Base-by-base conservation (phyloP, 2,888 invertebrate species). In the Ramazzottius varieornatus region DNA sequence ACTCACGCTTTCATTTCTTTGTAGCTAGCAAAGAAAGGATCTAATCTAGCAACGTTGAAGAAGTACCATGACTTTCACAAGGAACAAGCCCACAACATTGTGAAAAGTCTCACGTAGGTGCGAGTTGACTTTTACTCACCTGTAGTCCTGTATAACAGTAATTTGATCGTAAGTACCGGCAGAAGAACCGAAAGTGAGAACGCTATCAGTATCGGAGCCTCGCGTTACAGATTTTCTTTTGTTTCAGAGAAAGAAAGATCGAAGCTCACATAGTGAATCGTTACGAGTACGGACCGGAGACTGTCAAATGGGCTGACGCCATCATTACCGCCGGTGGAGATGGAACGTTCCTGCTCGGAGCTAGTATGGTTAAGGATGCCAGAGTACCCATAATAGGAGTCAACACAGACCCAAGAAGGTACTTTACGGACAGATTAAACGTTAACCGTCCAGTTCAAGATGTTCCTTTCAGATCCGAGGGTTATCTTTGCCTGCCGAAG, bases 361-460 rank as follows among this genome's bases (percentile, higher is more conserved):
- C 96, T 2, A 88, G 86, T 72, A 83, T 84, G 75, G 83, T 93
- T 32, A 78, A 80, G 65, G 81, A 84, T 70, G 79, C 77, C 72
- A 81, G 83, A 69, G 93, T 88, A 72, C 90, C 93, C n/a, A 86
- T 98, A 66, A 84, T 98, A 71, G 96, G 96, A 0, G 86, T 98
- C 71, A 98, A 98, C 78, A 94, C 94, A 29, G 88, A 94, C 73
- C 93, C 94, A 0, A 82, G 83, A 32, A 77, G 78, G 78, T 78
- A 66, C n/a, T n/a, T n/a, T n/a, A n/a, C n/a, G n/a, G 66, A 66
- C 63, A 34, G 32, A 16, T 46, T n/a, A n/a, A n/a, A n/a, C n/a
- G n/a, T n/a, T n/a, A n/a, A n/a, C n/a, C n/a, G n/a, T 46, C 54
- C 20, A 33, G n/a, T n/a, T n/a, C n/a, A n/a, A n/a, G n/a, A n/a